Evolutionary conservation across 2,888 invertebrate genomes (phyloP).

Genomic region (Acanthopleura granulata): DNA sequence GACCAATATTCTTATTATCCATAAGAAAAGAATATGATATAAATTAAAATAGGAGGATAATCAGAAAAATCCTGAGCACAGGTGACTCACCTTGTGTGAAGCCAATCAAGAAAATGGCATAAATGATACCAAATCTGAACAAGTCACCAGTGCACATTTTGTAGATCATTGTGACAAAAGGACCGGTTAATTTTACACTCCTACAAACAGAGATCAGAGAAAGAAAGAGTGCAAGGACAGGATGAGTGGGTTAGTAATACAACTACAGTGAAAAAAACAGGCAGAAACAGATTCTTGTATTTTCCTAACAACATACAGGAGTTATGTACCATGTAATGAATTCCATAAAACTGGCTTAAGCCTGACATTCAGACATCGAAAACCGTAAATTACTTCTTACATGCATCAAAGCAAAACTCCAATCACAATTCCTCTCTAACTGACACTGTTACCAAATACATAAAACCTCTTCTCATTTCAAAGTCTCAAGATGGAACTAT

Average conservation of each 20-base stretch:
- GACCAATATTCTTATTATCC: background rate
- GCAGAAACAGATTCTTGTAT: too few relatives aligned
- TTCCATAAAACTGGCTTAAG: too few relatives aligned
- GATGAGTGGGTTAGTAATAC: background rate
- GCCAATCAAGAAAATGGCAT: constrained; percentile 92
- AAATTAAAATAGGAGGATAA: background rate
- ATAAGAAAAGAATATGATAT: background rate
- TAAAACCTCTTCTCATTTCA: too few relatives aligned
- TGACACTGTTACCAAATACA: too few relatives aligned
- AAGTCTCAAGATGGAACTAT: too few relatives aligned
- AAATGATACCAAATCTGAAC: constrained; percentile 98
- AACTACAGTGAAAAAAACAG: background rate
- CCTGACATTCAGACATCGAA: too few relatives aligned
- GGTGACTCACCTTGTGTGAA: constrained; percentile 89
- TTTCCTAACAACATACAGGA: too few relatives aligned
- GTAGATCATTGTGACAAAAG: constrained; percentile 99
- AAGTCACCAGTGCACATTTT: constrained; percentile 99
- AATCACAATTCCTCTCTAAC: too few relatives aligned
- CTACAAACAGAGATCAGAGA: constrained; percentile 72
- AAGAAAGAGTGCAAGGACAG: constrained; percentile 14
- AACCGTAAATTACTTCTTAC: too few relatives aligned
- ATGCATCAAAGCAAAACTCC: too few relatives aligned
- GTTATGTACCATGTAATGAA: too few relatives aligned
- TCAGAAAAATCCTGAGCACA: background rate
- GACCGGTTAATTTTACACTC: constrained; percentile 93